These are phyloP conservation scores for Physeter macrocephalus DNA, from an alignment of 2,113 vertebrate genomes.

Conservation along the genomic window DNA sequence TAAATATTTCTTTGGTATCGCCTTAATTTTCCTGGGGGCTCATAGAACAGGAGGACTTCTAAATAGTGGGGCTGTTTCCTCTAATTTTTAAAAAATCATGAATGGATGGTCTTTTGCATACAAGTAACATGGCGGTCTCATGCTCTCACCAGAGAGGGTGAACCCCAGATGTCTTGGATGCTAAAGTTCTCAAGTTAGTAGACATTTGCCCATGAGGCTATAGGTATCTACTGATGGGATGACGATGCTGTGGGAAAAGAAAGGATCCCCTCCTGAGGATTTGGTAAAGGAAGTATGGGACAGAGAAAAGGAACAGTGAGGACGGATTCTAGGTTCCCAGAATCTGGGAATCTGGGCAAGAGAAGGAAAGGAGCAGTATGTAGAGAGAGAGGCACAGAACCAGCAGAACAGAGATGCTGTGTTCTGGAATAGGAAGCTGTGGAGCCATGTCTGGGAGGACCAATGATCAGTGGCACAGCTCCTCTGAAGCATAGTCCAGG, in stretches of 20 bases:
- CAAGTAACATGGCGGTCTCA: not conserved
- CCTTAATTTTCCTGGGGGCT: not conserved
- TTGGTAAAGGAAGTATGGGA: not conserved
- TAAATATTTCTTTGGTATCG: not conserved
- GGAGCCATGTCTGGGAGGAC: rapidly evolving
- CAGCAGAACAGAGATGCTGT: not conserved
- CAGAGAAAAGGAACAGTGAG: not conserved
- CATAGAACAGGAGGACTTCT: not conserved
- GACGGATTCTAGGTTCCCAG: not conserved
- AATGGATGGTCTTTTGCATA: not conserved
- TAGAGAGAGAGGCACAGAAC: not conserved
- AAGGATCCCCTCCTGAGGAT: not conserved
- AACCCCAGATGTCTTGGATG: not conserved
- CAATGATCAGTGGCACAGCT: not conserved
- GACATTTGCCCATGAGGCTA: not conserved
- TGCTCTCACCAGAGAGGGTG: not conserved
- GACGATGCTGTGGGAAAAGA: not conserved
- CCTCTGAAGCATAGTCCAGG: not conserved
- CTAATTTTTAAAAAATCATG: not conserved
- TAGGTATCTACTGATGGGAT: not conserved
- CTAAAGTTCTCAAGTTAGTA: not conserved
- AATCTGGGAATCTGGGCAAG: not conserved
- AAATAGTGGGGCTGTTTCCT: not conserved
- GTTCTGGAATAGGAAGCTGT: not conserved
- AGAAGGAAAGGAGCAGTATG: not conserved